Evolutionary conservation across 2,797 vertebrate species (phyloP), one percentile per base, ranked within the genome.

Genomic region (Syngnathus acus): DNA sequence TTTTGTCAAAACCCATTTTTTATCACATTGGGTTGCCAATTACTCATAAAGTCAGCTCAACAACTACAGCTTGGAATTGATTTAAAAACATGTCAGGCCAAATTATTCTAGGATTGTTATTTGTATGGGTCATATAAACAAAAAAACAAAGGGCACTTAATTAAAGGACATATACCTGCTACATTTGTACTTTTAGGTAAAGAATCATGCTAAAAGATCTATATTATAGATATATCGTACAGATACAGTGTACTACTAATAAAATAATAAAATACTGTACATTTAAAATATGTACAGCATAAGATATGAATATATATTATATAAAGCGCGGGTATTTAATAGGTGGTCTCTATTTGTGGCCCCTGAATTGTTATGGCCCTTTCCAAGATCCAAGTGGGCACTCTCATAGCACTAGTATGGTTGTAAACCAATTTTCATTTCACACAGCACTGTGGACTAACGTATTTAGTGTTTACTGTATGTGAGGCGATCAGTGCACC

Each of bases 1-100:
- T 81, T 80, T 82, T 88, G 86, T 88, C 85, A 84, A 86, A 88
- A 87, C 68, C 81, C 86, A 87, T 89, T 88, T 86, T 86, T 71
- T 70, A 82, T 83, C 86, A 78, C 83, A 82, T 78, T 74, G 65
- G 74, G 85, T 74, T 77, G 78, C 80, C 76, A 54, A 59, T 70
- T 79, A 90, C 86, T 86, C 83, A 88, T 87, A 87, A 85, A 76
- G 84, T 77, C 72, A 82, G 72, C 84, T 86, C 84, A 88, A 82
- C 86, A 86, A 80, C 73, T 71, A 58, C 43, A 40, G 75, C 73
- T 84, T 78, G 82, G 79, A 79, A 85, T 85, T 88, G 62, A 75
- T 78, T 82, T 80, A 87, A 62, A 86, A 84, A 83, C 72, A 78
- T 85, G 76, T 72, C 71, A 76, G 77, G 73, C 75, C 65, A 37